These are phyloP conservation scores for Brenthis ino DNA, from an alignment of 2,888 invertebrate species.

Conservation along the genomic window DNA sequence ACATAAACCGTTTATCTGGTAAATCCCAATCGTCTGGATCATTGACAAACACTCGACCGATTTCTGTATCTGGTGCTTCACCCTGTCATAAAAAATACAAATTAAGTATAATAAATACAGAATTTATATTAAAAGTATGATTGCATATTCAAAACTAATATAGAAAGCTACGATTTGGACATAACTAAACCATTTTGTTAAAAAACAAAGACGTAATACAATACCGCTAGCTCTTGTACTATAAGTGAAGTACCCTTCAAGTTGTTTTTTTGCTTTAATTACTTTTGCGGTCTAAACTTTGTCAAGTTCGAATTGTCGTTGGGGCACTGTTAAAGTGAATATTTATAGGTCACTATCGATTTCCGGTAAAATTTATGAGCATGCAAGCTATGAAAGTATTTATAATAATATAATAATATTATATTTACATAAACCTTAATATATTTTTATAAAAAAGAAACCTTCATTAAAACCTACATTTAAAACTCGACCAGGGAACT, in stretches of 20 bases:
- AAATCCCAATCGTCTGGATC: conserved; percentile 99
- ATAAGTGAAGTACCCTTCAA: conserved; percentile 13
- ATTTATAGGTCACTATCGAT: conserved; percentile 22
- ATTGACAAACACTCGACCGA: conserved; percentile 95
- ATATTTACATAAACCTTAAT: not conserved
- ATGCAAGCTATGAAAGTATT: not conserved
- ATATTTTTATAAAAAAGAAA: not conserved
- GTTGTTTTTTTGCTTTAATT: conserved; percentile 26
- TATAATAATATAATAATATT: not conserved
- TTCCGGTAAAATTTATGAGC: conserved; percentile 1
- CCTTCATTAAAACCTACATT: not conserved
- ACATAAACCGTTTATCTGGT: conserved; percentile 93
- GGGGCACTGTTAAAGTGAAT: conserved; percentile 10
- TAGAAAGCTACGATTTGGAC: not conserved
- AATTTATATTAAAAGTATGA: not conserved
- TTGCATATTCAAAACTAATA: too few species aligned
- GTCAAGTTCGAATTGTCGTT: conserved; percentile 21
- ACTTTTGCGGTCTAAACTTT: conserved; percentile 24
- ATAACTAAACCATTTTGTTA: not conserved
- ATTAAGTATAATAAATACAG: not conserved
- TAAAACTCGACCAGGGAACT: too few species aligned
- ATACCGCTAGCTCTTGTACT: conserved; percentile 12
- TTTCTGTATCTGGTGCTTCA: conserved; percentile 89
- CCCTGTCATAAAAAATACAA: conserved; percentile 73
- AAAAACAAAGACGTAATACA: not conserved